Evolutionary conservation across 2,797 vertebrate species (phyloP), one percentile per base, ranked within the genome.

Genomic region (Petrocephalus sullivani): DNA sequence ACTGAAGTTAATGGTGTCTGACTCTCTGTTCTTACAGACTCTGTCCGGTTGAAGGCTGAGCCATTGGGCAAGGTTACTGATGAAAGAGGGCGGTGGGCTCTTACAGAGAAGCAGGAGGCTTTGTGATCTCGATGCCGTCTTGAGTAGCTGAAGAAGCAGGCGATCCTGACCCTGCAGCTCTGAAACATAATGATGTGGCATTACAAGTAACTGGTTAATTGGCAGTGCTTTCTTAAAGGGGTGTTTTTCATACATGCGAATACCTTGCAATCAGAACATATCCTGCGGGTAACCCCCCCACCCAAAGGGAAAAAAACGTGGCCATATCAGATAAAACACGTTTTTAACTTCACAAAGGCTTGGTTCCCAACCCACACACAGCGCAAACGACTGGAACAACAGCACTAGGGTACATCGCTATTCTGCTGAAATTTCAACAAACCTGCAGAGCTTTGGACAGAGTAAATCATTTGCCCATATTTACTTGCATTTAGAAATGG

Each of bases 51-150:
- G 88, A 60, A 88, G 90, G 33, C 1, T 33, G 90, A 90, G 46
- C n/a, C 28, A 53, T 56, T 19, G 33, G 87, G 16, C 4, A 56
- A 92, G 33, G 54, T 58, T 51, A 88, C 78, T 54, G 87, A 86
- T 0, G 49, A 84, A 2, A 46, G 37, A 61, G 37, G 58, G 28
- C 23, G 12, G 21, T 23, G 21, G 60, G 7, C 54, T 12, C 23
- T 67, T 28, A 41, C 28, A 5, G 56, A 86, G 93, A 92, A 90
- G 89, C 82, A 58, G 84, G 54, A 33, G 53, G 23, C 53, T 54
- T 28, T 1, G 28, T 19, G 46, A 83, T 3, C 2, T 4, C 14
- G 16, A 0, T 14, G n/a, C 78, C 8, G 16, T 51, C 33, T 41
- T 0, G 37, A 19, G 41, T 33, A 46, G 16, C 12, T 0, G 5